Percentiles rank a stretch among this genome's conserved stretches.
phyloP scores from a whole-genome alignment of 2,888 invertebrate species.

The Neoaliturus tenellus region DNA sequence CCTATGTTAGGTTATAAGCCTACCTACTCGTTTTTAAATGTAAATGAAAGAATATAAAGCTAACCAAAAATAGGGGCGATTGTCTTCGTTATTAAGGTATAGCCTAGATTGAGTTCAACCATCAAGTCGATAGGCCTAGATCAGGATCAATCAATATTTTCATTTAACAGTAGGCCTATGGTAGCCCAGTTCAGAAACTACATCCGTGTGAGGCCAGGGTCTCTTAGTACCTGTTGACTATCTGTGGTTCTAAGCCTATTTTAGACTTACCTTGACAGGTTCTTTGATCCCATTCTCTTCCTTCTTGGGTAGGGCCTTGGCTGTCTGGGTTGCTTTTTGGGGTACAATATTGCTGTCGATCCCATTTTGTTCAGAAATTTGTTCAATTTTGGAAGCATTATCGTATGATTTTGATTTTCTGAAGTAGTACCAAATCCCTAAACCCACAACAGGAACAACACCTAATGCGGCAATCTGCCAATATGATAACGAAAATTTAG shows the following conservation, averaged over 20 bases:
- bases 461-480: conserved; percentile 25
- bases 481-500: conserved; percentile 14
- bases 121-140: no score
- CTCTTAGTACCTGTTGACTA: no score
- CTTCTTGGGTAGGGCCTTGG: not conserved
- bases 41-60: no score
- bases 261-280: not conserved
- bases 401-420: not conserved
- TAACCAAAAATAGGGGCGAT: not conserved
- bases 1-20: no score
- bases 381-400: not conserved
- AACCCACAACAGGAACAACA: conserved; percentile 6
- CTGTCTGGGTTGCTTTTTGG: not conserved
- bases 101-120: not conserved
- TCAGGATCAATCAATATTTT: no score
- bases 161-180: no score
- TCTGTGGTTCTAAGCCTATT: not conserved
- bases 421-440: conserved; percentile 15
- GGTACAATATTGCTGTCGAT: not conserved
- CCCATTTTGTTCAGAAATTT: not conserved
- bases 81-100: not conserved
- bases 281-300: not conserved
- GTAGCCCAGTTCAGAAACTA: no score
- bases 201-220: no score
- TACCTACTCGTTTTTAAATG: no score